Percentiles rank a stretch among this genome's conserved stretches.
phyloP scores from a whole-genome alignment of 2,888 invertebrate genomes.

The Tachina fera region DNA sequence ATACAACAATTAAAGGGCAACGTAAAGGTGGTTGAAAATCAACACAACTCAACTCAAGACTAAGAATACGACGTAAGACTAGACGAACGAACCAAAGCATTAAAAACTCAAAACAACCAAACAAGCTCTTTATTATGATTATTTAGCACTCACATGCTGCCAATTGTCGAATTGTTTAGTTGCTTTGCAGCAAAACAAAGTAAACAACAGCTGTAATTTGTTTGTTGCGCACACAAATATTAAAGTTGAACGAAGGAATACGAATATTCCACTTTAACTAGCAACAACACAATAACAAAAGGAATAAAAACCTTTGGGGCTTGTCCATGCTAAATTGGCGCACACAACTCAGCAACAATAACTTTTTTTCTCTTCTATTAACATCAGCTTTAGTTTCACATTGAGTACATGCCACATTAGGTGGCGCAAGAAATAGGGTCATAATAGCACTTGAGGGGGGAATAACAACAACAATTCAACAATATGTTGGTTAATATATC shows the following conservation, averaged over 20 bases:
- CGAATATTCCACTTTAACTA: constrained; percentile 39
- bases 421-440: constrained; percentile 49
- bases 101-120: neutral
- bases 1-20: constrained; percentile 23
- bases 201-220: constrained; percentile 72
- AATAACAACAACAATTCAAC: constrained; percentile 29
- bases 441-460: constrained; percentile 47
- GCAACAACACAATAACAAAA: constrained; percentile 25
- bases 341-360: constrained; percentile 29
- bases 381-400: constrained; percentile 31
- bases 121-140: constrained; percentile 47
- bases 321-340: constrained; percentile 57
- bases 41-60: constrained; percentile 45
- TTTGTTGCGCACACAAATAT: constrained; percentile 69
- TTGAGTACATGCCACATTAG: constrained; percentile 44
- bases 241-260: constrained; percentile 35
- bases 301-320: constrained; percentile 65
- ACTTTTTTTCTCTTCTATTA: constrained; percentile 2
- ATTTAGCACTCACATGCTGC: constrained; percentile 61
- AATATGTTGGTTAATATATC: constrained; percentile 66
- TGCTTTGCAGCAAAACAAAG: constrained; percentile 48
- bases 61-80: constrained; percentile 25
- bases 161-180: constrained; percentile 49
- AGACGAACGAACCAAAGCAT: constrained; percentile 34
- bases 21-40: constrained; percentile 1